A percentile compares a stretch with the other conserved stretches of the same genome.
These are phyloP conservation scores for Montifringilla adamsi DNA, from an alignment of 2,113 vertebrate species.

Conservation along the genomic window DNA sequence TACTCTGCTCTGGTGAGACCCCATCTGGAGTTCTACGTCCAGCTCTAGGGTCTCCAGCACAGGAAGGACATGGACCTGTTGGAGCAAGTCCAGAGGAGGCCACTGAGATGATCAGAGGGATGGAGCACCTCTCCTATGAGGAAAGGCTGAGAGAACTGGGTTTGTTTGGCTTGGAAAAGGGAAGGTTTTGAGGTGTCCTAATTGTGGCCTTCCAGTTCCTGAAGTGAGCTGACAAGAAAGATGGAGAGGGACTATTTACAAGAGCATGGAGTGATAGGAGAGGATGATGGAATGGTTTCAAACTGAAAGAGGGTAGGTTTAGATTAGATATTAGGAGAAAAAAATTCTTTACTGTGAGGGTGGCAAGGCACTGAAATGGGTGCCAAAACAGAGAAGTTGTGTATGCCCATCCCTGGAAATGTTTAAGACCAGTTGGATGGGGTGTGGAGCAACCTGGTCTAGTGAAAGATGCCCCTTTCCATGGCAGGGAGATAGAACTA, in stretches of 20 bases:
- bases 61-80: background rate
- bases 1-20: background rate
- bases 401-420: background rate
- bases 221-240: background rate
- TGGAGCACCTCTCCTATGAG: background rate
- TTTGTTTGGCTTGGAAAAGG: background rate
- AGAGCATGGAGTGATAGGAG: background rate
- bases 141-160: background rate
- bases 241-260: background rate
- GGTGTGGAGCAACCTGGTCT: background rate
- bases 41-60: background rate
- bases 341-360: background rate
- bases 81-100: background rate
- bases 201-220: background rate
- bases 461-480: background rate
- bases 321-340: background rate
- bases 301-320: background rate
- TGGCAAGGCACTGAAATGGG: background rate
- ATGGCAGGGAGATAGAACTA: background rate
- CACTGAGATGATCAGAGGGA: background rate
- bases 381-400: background rate
- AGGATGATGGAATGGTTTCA: background rate
- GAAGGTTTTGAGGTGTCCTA: background rate
- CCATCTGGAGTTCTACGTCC: background rate
- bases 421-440: background rate